These are phyloP conservation scores for Porphyrio hochstetteri DNA, from an alignment of 2,113 vertebrate genomes.

Conservation along the genomic window DNA sequence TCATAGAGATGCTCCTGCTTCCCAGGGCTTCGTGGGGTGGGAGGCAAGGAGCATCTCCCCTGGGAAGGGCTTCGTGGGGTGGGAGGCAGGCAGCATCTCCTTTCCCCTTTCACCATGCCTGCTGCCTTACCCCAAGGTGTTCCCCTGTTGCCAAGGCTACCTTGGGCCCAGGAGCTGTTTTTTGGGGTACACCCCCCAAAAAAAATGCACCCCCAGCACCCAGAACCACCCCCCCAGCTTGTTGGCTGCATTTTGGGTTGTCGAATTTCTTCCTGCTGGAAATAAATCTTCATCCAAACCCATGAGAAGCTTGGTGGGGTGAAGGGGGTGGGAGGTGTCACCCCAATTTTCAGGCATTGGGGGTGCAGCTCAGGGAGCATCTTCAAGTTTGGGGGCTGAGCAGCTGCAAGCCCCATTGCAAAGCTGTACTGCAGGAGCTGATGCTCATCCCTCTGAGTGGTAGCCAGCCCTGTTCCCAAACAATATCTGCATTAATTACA, in stretches of 20 bases:
- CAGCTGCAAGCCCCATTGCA: background rate
- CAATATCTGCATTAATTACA: slow-evolving; percentile 53
- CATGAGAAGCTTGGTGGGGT: fast-evolving
- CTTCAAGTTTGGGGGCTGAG: background rate
- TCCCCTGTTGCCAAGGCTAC: background rate
- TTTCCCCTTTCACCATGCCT: fast-evolving
- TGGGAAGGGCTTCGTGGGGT: no score
- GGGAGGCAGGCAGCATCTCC: background rate
- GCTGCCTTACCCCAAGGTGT: background rate
- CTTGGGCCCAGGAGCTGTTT: background rate
- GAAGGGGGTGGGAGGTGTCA: fast-evolving
- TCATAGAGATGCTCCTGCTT: no score
- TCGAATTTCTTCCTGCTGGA: background rate
- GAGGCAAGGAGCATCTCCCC: background rate
- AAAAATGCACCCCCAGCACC: background rate
- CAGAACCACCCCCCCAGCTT: background rate
- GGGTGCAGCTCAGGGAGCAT: background rate
- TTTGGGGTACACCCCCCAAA: background rate
- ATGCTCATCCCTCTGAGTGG: background rate
- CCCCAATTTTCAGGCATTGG: background rate
- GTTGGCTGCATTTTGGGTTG: background rate
- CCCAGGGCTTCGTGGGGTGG: no score
- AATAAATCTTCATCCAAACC: background rate
- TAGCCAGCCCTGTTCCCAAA: background rate
- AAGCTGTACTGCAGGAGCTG: background rate